Conservation (phyloP, 2,113 vertebrate genomes). For the Lagenorhynchus albirostris region DNA sequence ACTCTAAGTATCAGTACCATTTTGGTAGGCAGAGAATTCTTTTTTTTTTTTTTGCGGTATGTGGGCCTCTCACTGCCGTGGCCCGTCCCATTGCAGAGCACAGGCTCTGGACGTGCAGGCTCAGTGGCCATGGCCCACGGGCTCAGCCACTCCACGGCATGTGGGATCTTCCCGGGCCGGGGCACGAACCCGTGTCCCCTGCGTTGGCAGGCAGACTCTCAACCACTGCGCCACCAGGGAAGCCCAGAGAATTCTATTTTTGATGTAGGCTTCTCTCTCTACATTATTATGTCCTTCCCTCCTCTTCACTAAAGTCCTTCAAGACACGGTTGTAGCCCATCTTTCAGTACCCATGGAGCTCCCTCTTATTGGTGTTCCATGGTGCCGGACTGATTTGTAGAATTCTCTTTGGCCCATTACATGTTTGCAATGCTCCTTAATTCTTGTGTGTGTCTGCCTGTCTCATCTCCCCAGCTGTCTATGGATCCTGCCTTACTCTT, state of each 20-base stretch:
- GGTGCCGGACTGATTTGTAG: not conserved
- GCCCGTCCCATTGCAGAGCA: too few relatives aligned
- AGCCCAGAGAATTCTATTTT: not conserved
- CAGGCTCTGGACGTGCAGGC: too few relatives aligned
- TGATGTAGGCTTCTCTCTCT: not conserved
- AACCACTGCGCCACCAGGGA: too few relatives aligned
- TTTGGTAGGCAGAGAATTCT: not conserved
- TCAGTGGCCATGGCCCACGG: too few relatives aligned
- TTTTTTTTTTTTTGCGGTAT: not conserved
- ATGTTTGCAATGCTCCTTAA: not conserved
- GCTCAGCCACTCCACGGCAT: too few relatives aligned
- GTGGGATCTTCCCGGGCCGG: too few relatives aligned
- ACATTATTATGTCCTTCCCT: not conserved
- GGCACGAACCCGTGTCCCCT: too few relatives aligned
- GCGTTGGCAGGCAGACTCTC: too few relatives aligned
- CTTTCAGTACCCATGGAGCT: not conserved
- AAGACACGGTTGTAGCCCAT: not conserved
- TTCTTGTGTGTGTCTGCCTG: not conserved
- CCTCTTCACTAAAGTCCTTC: not conserved
- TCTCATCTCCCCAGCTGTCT: not conserved
- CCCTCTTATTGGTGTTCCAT: not conserved
- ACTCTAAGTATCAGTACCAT: not conserved
- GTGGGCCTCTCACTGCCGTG: too few relatives aligned
- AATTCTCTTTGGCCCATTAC: not conserved
- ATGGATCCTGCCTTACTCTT: not conserved